Percentiles rank a stretch among this genome's conserved stretches.
Conservation (phyloP, 2,797 vertebrate species). For the Momotus momota region DNA sequence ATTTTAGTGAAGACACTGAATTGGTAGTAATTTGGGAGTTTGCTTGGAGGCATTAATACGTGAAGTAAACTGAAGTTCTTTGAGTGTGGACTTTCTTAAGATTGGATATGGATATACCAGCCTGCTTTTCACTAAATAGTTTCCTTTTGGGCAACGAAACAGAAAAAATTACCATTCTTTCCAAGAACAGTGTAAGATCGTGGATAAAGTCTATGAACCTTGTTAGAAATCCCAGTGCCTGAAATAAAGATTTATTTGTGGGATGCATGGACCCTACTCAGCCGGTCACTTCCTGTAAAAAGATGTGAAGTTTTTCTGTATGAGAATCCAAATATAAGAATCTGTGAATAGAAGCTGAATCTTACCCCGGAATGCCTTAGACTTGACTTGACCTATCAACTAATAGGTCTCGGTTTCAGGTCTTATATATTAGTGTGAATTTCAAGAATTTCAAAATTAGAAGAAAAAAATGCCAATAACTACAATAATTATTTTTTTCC, state of each 20-base stretch:
- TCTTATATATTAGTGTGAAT: not conserved
- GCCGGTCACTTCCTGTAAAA: not conserved
- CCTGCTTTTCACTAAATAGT: not conserved
- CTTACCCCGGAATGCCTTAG: not conserved
- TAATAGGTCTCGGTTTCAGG: not conserved
- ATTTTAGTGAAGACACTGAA: not conserved
- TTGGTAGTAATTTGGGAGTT: not conserved
- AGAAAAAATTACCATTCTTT: not conserved
- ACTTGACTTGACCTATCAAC: not conserved
- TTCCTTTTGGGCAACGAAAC: not conserved
- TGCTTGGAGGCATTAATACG: not conserved
- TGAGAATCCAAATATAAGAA: not conserved
- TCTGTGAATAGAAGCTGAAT: not conserved
- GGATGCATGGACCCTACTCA: not conserved
- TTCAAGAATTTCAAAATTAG: not conserved
- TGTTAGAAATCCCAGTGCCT: not conserved
- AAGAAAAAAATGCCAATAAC: accelerated
- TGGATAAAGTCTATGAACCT: not conserved
- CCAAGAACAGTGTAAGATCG: not conserved
- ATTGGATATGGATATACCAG: not conserved
- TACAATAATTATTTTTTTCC: not conserved
- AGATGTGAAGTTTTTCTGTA: not conserved
- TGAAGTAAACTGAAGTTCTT: not conserved
- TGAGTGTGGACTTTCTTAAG: not conserved
- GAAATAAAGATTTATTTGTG: not conserved